Conservation (phyloP, 2,888 invertebrate species). For the Drosophila glabriapex region DNA sequence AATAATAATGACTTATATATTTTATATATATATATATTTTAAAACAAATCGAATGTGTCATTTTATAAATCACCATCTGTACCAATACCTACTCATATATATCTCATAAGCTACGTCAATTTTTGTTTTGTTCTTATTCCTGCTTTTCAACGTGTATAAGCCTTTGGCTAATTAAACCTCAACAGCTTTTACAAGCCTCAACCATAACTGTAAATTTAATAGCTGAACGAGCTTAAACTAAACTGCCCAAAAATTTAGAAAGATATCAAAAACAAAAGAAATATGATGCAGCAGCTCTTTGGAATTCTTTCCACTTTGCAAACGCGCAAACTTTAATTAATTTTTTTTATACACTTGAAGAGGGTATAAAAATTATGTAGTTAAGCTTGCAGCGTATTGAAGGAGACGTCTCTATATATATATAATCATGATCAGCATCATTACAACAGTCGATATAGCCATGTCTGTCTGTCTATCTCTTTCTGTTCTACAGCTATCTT, state of each 20-base stretch:
- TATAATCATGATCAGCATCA: neutral
- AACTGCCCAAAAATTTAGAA: neutral
- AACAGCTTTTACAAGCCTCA: slow-evolving; percentile 25
- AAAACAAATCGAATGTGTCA: neutral
- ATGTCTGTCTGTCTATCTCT: neutral
- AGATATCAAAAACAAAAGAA: neutral
- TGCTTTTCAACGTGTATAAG: neutral
- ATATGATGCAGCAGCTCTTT: neutral
- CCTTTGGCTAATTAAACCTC: slow-evolving; percentile 21
- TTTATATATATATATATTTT: too few relatives aligned
- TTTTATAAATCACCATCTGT: neutral
- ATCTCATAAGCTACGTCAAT: neutral
- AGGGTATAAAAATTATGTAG: neutral
- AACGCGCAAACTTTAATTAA: slow-evolving; percentile 21
- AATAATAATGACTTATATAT: neutral
- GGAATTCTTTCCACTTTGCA: slow-evolving; percentile 9
- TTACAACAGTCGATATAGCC: neutral
- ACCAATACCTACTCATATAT: neutral
- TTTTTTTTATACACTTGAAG: neutral
- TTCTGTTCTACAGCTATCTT: neutral
- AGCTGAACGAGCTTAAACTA: slow-evolving; percentile 20
- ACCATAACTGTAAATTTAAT: slow-evolving; percentile 7
- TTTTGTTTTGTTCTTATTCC: neutral
- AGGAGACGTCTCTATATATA: neutral
- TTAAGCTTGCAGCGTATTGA: neutral